These are phyloP conservation scores for Sipha flava DNA, from an alignment of 1,140 invertebrate genomes.

Conservation along the genomic window DNA sequence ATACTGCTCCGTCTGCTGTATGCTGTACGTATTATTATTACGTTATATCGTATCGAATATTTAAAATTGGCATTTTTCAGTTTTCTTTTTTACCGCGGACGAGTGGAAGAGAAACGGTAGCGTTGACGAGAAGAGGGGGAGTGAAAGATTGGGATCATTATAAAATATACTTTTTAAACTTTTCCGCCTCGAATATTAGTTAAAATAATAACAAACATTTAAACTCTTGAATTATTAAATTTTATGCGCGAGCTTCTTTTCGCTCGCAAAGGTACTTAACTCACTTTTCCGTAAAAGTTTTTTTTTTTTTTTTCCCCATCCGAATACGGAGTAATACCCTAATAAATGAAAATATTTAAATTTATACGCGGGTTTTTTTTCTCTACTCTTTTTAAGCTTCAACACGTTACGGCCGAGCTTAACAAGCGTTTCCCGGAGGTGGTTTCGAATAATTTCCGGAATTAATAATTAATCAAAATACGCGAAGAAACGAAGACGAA, in stretches of 20 bases:
- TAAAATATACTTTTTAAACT: not conserved
- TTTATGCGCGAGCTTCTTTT: not conserved
- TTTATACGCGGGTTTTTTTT: too few relatives aligned
- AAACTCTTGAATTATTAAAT: slow-evolving; percentile 11
- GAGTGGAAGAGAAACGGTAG: not conserved
- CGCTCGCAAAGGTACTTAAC: not conserved
- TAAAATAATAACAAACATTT: slow-evolving; percentile 11
- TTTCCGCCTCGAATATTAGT: slow-evolving; percentile 1
- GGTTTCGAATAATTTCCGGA: not conserved
- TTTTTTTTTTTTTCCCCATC: too few relatives aligned
- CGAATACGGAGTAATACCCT: not conserved
- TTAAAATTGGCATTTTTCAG: too few relatives aligned
- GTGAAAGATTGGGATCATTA: not conserved
- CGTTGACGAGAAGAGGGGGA: not conserved
- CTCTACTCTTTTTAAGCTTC: not conserved
- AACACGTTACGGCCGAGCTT: not conserved
- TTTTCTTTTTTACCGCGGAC: too few relatives aligned
- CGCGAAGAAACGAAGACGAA: not conserved
- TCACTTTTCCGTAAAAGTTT: not conserved
- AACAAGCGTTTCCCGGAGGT: not conserved
- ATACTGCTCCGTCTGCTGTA: too few relatives aligned
- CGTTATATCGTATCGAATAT: too few relatives aligned
- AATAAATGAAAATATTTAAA: slow-evolving; percentile 7
- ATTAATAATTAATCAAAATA: not conserved
- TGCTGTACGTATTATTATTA: too few relatives aligned